These are phyloP conservation scores for Takifugu ocellatus DNA, from an alignment of 2,797 vertebrate genomes.

Conservation along the genomic window DNA sequence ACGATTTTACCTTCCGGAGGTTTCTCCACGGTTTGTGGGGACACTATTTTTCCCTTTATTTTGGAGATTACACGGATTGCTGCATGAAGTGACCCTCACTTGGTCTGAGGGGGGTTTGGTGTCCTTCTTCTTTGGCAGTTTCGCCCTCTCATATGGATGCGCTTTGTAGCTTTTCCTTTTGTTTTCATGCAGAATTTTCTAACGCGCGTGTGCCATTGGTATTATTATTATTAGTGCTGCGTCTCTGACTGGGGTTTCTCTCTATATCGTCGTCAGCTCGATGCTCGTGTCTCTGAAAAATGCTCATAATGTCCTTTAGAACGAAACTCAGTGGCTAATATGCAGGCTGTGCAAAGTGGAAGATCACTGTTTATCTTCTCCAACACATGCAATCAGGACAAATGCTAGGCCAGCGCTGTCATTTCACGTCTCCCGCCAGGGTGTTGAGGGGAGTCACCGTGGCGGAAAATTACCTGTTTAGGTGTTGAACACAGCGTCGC, in stretches of 20 bases:
- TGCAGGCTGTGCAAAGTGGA: constrained; percentile 64
- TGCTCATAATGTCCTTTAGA: constrained; percentile 43
- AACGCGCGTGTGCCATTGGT: no score
- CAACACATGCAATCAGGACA: constrained; percentile 77
- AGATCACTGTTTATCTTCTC: constrained; percentile 75
- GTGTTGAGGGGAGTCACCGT: constrained; percentile 75
- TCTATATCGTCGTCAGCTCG: neutral
- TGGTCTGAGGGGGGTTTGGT: constrained; percentile 76
- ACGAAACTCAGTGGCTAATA: constrained; percentile 63
- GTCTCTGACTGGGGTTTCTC: neutral
- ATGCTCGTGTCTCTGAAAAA: constrained; percentile 13
- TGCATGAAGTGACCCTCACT: constrained; percentile 80
- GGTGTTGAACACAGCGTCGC: constrained; percentile 71
- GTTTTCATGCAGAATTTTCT: no score
- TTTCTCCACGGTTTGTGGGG: constrained; percentile 60
- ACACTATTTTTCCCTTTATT: constrained; percentile 69
- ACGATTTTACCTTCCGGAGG: constrained; percentile 66
- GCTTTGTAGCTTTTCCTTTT: neutral
- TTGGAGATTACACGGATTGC: constrained; percentile 86
- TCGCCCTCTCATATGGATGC: constrained; percentile 6
- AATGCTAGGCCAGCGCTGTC: constrained; percentile 68
- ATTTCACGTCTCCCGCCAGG: constrained; percentile 73
- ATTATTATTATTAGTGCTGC: no score
- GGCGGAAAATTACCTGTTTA: constrained; percentile 82
- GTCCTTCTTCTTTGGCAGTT: constrained; percentile 68